Percentiles rank a stretch among this genome's conserved stretches.
Evolutionary conservation across 1,140 invertebrate species (phyloP).

Genomic region (Mercenaria mercenaria): DNA sequence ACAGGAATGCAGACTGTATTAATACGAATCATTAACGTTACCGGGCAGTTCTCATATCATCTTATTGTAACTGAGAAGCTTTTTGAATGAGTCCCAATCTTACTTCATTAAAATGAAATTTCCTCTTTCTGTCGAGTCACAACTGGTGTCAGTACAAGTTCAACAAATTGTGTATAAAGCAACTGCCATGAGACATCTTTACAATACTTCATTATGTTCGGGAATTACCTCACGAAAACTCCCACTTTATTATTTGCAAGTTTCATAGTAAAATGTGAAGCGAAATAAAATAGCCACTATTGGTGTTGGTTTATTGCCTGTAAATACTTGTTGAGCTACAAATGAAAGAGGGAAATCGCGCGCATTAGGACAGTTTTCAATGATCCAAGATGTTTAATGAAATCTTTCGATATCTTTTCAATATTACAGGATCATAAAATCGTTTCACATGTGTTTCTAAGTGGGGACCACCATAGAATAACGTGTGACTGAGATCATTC

Average conservation of each 20-base stretch:
- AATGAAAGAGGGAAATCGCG: background rate
- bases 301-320: constrained; percentile 3
- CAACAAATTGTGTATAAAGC: constrained; percentile 16
- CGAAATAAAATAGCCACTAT: constrained; percentile 2
- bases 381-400: constrained; percentile 4
- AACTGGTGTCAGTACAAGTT: constrained; percentile 44
- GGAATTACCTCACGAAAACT: background rate
- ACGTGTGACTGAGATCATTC: background rate
- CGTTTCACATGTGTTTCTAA: background rate
- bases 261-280: background rate
- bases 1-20: background rate
- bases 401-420: constrained; percentile 10
- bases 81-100: constrained; percentile 5
- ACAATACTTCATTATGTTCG: background rate
- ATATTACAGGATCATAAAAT: background rate
- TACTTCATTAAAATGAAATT: constrained; percentile 9
- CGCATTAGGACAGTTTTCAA: background rate
- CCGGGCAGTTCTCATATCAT: background rate
- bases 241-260: background rate
- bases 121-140: constrained; percentile 39
- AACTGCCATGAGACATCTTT: background rate
- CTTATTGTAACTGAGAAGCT: background rate
- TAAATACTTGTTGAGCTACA: background rate
- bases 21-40: background rate
- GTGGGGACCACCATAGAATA: background rate